A percentile compares a stretch with the other conserved stretches of the same genome.
Conservation (phyloP, 2,888 invertebrate species). For the Rotaria socialis region DNA sequence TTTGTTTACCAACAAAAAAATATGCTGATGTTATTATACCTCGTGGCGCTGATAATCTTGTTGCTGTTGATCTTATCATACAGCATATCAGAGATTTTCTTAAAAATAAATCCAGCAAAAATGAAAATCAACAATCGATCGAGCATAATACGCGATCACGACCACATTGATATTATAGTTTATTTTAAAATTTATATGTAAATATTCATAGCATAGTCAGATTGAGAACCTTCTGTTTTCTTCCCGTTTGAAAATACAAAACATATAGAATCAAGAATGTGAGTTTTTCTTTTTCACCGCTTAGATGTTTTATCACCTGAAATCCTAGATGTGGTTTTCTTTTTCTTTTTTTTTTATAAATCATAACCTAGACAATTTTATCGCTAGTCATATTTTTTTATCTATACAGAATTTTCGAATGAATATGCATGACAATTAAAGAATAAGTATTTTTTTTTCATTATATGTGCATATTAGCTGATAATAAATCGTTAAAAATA, state of each 20-base stretch:
- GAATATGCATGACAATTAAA: too few relatives aligned
- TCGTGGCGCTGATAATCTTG: constrained; percentile 92
- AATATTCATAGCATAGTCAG: not conserved
- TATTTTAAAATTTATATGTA: not conserved
- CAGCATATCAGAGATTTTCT: constrained; percentile 90
- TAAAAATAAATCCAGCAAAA: constrained; percentile 47
- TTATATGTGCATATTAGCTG: too few relatives aligned
- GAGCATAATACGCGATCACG: not conserved
- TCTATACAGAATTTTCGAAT: not conserved
- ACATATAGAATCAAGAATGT: not conserved
- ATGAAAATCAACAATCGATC: not conserved
- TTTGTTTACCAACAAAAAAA: constrained; percentile 95
- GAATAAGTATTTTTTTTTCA: too few relatives aligned
- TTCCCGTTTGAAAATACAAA: not conserved
- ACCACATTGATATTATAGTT: not conserved
- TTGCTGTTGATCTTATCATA: constrained; percentile 92
- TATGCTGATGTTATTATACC: constrained; percentile 99
- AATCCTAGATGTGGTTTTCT: not conserved
- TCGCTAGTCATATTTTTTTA: not conserved
- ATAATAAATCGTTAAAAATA: too few relatives aligned
- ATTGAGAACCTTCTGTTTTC: not conserved
- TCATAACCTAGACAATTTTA: not conserved
- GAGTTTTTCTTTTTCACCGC: not conserved
- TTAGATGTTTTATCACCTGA: not conserved
- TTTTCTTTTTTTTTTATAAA: not conserved